Percentiles rank a stretch among this genome's conserved stretches.
Conservation (phyloP, 1,140 invertebrate genomes). For the Dendrolimus punctatus region DNA sequence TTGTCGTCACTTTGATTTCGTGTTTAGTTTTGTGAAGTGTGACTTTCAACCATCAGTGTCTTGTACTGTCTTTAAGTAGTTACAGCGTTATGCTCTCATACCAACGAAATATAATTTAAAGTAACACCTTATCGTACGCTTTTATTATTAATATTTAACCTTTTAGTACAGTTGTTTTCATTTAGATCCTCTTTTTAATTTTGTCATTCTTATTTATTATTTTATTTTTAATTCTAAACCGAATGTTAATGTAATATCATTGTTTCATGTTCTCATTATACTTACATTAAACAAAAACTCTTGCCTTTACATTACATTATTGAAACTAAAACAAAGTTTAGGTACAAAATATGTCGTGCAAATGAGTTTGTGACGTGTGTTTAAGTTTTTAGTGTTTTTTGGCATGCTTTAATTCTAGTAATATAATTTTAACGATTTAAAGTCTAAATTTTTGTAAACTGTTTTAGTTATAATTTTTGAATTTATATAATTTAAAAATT, state of each 20-base stretch:
- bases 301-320: conserved; percentile 4
- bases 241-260: background rate
- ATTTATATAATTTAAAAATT: conserved; percentile 17
- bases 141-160: background rate
- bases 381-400: conserved; percentile 1
- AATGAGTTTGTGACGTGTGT: background rate
- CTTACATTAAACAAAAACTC: background rate
- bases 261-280: conserved; percentile 3
- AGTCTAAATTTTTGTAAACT: conserved; percentile 5
- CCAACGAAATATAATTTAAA: too few species aligned
- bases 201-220: background rate
- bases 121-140: too few species aligned
- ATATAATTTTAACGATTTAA: background rate
- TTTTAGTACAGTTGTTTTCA: conserved; percentile 3
- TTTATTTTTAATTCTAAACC: conserved; percentile 3
- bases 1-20: conserved; percentile 29
- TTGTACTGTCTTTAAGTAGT: conserved; percentile 11
- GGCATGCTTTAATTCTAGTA: background rate
- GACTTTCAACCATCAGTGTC: conserved; percentile 9
- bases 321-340: conserved; percentile 1
- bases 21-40: conserved; percentile 39
- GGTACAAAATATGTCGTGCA: conserved; percentile 5
- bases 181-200: background rate
- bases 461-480: conserved; percentile 9
- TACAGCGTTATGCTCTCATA: too few species aligned